Evolutionary conservation across 2,113 vertebrate genomes (phyloP).

Genomic region (Tenebrosternarchus preto): DNA sequence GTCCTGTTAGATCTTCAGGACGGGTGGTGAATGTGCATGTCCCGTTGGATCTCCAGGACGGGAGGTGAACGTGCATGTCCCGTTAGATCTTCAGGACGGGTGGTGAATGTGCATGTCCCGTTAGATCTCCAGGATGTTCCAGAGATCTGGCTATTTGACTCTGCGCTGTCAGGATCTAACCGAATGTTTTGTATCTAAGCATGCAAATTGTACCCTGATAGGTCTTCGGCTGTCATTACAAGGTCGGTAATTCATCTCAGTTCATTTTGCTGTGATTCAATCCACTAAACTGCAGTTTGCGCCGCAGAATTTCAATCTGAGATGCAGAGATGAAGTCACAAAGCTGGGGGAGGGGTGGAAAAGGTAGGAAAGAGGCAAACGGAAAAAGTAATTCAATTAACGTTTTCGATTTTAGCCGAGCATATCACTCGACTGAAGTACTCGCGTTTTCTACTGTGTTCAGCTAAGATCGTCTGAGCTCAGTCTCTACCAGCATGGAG

Average conservation of each 20-base stretch:
- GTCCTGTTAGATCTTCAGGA: too few relatives aligned
- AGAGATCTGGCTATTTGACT: too few relatives aligned
- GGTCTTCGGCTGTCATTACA: background rate
- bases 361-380: background rate
- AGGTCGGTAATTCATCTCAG: background rate
- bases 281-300: conserved; percentile 34
- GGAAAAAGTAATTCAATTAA: background rate
- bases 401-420: background rate
- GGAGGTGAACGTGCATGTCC: too few relatives aligned
- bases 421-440: background rate
- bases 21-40: too few relatives aligned
- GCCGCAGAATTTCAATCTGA: conserved; percentile 10
- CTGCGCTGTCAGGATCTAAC: background rate
- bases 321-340: background rate
- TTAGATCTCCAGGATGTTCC: too few relatives aligned
- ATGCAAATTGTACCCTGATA: conserved; percentile 2
- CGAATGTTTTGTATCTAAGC: background rate
- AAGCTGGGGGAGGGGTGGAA: background rate
- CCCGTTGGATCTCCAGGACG: too few relatives aligned
- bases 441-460: background rate
- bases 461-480: background rate
- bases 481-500: background rate
- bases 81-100: too few relatives aligned
- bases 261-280: conserved; percentile 13
- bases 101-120: too few relatives aligned